A percentile compares a stretch with the other conserved stretches of the same genome.
These are phyloP conservation scores for Agriotes lineatus DNA, from an alignment of 2,888 invertebrate genomes.

Conservation along the genomic window DNA sequence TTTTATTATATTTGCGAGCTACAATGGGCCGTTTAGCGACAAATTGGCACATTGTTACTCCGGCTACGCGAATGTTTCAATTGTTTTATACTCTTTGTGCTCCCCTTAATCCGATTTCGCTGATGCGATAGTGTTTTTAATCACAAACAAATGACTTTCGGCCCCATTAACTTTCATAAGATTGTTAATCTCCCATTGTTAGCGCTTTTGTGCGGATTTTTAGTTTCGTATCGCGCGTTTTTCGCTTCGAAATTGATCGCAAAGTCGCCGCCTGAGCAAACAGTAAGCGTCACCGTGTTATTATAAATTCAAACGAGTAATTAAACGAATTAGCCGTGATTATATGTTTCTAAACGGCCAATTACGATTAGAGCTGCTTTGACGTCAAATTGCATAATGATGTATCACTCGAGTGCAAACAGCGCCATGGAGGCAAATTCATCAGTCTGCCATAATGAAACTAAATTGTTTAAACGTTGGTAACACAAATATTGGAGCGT, in stretches of 20 bases:
- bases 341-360: slow-evolving; percentile 24
- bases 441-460: slow-evolving; percentile 58
- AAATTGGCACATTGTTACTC: slow-evolving; percentile 64
- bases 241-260: neutral
- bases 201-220: neutral
- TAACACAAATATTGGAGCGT: slow-evolving; percentile 64
- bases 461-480: slow-evolving; percentile 65
- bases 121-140: slow-evolving; percentile 59
- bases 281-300: neutral
- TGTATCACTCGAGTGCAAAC: slow-evolving; percentile 31
- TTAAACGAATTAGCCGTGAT: slow-evolving; percentile 26
- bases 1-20: slow-evolving; percentile 62
- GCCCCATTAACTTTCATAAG: slow-evolving; percentile 49
- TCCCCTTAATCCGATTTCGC: slow-evolving; percentile 55
- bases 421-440: slow-evolving; percentile 32
- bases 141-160: slow-evolving; percentile 56
- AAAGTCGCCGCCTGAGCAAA: neutral
- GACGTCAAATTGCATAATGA: slow-evolving; percentile 34
- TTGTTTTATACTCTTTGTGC: slow-evolving; percentile 60
- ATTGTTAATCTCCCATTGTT: slow-evolving; percentile 35
- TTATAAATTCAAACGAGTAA: slow-evolving; percentile 5
- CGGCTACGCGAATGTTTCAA: slow-evolving; percentile 49
- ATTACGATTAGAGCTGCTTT: slow-evolving; percentile 24
- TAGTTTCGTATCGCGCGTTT: neutral
- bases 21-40: slow-evolving; percentile 62